phyloP scores from a whole-genome alignment of 2,113 vertebrate genomes.

The Cheilinus undulatus region DNA sequence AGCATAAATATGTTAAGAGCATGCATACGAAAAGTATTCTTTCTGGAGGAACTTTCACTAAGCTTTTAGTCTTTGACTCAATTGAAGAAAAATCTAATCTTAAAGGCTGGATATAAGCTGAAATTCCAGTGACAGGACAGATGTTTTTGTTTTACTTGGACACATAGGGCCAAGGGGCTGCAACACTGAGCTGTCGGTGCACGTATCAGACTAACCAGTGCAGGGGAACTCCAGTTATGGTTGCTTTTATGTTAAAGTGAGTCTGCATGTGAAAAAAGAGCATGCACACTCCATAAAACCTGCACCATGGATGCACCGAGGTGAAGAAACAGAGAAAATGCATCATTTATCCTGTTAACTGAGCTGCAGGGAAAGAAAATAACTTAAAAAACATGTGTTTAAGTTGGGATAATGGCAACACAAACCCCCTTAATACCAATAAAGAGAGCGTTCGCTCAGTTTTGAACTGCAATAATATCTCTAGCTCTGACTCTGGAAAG shows the following conservation, averaged over 20 bases:
- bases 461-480: slow-evolving; percentile 2
- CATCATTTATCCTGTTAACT: slow-evolving; percentile 36
- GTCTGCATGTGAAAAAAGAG: slow-evolving; percentile 14
- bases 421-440: slow-evolving; percentile 15
- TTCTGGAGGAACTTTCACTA: not conserved
- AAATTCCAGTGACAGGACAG: slow-evolving; percentile 18
- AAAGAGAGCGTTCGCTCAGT: slow-evolving; percentile 2
- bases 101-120: not conserved
- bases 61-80: slow-evolving; percentile 7
- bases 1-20: slow-evolving; percentile 24
- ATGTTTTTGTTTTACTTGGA: slow-evolving; percentile 43
- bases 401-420: not conserved
- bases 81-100: not conserved
- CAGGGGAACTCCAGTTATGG: not conserved
- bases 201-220: not conserved
- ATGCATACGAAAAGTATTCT: slow-evolving; percentile 5
- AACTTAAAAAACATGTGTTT: slow-evolving; percentile 28
- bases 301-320: slow-evolving; percentile 22
- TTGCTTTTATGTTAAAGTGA: slow-evolving; percentile 15
- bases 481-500: slow-evolving; percentile 23
- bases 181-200: slow-evolving; percentile 9
- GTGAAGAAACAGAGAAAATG: slow-evolving; percentile 30
- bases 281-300: slow-evolving; percentile 38
- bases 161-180: slow-evolving; percentile 13
- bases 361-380: slow-evolving; percentile 19